Evolutionary conservation across 2,888 invertebrate genomes (phyloP).

Genomic region (Eupsilia transversa): DNA sequence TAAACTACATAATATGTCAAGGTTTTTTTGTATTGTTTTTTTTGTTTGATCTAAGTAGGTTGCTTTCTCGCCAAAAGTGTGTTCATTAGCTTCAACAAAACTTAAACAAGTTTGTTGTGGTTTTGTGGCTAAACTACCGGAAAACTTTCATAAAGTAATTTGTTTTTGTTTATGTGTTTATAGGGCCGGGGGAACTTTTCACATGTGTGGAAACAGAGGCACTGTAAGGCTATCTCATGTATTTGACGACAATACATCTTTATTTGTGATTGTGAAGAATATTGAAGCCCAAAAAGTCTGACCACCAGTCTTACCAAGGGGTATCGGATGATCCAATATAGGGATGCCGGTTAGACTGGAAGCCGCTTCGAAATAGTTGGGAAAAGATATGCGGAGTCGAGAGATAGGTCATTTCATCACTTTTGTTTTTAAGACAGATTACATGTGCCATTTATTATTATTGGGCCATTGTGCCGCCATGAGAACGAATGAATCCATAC

Average conservation of each 20-base stretch:
- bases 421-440: too few species aligned
- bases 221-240: not conserved
- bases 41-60: constrained; percentile 9
- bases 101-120: not conserved
- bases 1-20: not conserved
- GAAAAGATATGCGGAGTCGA: too few species aligned
- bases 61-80: constrained; percentile 4
- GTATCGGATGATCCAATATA: too few species aligned
- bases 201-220: too few species aligned
- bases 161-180: too few species aligned
- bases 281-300: not conserved
- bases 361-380: too few species aligned
- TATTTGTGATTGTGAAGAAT: not conserved
- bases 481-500: too few species aligned
- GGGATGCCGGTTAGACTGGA: too few species aligned
- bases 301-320: too few species aligned
- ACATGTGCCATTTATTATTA: too few species aligned
- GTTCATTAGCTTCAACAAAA: not conserved
- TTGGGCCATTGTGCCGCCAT: too few species aligned
- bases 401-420: too few species aligned
- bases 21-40: constrained; percentile 1
- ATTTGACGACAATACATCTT: not conserved
- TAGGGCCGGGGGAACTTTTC: not conserved
- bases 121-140: not conserved
- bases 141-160: not conserved